Evolutionary conservation across 2,113 vertebrate genomes (phyloP).

Genomic region (Rhadina sibilatrix): DNA sequence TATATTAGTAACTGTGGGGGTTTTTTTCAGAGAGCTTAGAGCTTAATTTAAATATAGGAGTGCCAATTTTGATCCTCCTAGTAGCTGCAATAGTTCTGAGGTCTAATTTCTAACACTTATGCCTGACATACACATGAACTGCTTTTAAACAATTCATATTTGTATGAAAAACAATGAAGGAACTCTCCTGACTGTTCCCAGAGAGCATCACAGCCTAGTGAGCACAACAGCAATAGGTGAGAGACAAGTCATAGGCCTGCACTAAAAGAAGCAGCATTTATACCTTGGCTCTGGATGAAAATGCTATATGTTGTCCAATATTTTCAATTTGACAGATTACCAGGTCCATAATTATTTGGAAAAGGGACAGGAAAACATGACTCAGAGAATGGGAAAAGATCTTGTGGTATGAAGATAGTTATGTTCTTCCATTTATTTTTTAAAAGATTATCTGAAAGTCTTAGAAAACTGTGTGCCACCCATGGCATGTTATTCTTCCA

Average conservation of each 20-base stretch:
- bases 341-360: background rate
- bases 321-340: background rate
- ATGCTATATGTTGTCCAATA: background rate
- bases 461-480: background rate
- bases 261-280: background rate
- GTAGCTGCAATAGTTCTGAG: background rate
- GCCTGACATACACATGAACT: background rate
- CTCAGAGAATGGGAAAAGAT: background rate
- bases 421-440: background rate
- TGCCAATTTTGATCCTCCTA: background rate
- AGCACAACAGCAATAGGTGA: background rate
- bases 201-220: background rate
- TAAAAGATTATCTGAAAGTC: background rate
- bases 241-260: background rate
- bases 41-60: background rate
- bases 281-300: background rate
- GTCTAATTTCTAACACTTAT: background rate
- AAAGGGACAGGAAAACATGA: background rate
- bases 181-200: background rate
- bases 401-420: background rate
- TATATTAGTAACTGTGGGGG: background rate
- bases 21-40: background rate
- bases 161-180: background rate
- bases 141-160: background rate
- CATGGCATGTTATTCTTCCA: background rate